Evolutionary conservation across 2,888 invertebrate species (phyloP), one percentile per base, ranked within the genome.

Genomic region (Rhamnusium bicolor): DNA sequence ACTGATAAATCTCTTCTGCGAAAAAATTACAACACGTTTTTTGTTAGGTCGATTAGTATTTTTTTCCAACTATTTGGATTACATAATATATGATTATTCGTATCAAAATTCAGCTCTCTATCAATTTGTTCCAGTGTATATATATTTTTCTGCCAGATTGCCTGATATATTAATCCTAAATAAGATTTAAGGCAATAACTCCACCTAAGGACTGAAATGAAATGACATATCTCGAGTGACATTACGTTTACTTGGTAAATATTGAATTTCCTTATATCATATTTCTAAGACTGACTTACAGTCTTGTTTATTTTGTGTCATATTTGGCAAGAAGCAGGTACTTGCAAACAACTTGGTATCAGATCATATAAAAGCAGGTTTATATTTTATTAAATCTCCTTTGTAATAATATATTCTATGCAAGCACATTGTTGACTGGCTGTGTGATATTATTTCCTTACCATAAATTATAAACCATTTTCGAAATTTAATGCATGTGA

Each of bases 151-250:
- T 2, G 6, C 10, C n/a, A 3, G 40, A 32, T 40, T 40, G 40
- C 40, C 40, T 40, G 40, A 4, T 4, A n/a, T n/a, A 40, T 5
- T 40, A 40, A 40, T 40, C n/a, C 40, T 32, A 47, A 62, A 29
- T 60, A 61, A 60, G 47, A 69, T 69, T 27, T 61, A 51, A 69
- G 61, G 53, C 66, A 54, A 66, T 66, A 66, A 49, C 14, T 40
- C 16, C 53, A 51, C 24, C 49, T 49, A 62, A 62, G 70, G 56
- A 62, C 70, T 63, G 70, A 62, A 70, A 56, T 63, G 54, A 70
- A 62, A 53, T 51, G 47, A 70, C 70, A 70, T 70, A 70, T 63
- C 70, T 62, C 62, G 49, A 27, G 46, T 68, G 58, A 29, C 46
- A 68, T 68, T 68, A 47, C 21, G 54, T 66, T 58, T 47, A 46